Evolutionary conservation across 2,888 invertebrate genomes (phyloP).

Genomic region (Byasa hedistus): DNA sequence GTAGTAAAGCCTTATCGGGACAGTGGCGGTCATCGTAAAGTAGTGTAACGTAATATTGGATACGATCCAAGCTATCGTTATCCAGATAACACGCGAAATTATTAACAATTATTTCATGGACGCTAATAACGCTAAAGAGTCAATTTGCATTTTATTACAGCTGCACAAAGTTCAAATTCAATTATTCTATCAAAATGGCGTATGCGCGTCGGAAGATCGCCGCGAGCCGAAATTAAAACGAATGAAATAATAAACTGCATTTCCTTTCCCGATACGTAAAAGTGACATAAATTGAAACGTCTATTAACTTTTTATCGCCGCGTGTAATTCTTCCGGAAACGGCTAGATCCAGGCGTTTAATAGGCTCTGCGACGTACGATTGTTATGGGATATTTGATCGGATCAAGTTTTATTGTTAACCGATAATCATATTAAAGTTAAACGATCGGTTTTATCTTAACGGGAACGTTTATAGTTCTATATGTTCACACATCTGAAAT

Average conservation of each 20-base stretch:
- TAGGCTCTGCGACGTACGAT: conserved; percentile 19
- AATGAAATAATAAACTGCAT: conserved; percentile 49
- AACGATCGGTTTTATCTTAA: neutral
- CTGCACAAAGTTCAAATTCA: no score
- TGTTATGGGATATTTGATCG: conserved; percentile 28
- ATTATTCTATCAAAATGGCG: no score
- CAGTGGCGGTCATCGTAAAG: conserved; percentile 36
- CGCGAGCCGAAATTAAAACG: no score
- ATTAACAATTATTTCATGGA: conserved; percentile 31
- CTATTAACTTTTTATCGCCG: conserved; percentile 55
- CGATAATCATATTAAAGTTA: conserved; percentile 24
- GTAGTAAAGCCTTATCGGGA: conserved; percentile 36
- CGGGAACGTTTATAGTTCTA: neutral
- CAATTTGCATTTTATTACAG: no score
- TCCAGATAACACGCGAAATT: conserved; percentile 38
- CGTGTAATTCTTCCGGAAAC: conserved; percentile 39
- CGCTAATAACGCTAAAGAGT: conserved; percentile 16
- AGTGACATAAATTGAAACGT: conserved; percentile 49
- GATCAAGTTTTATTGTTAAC: conserved; percentile 26
- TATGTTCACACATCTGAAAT: no score
- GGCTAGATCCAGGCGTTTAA: conserved; percentile 29
- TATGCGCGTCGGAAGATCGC: no score
- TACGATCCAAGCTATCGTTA: conserved; percentile 40
- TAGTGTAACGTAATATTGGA: conserved; percentile 34
- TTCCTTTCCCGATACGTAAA: conserved; percentile 45